phyloP scores from a whole-genome alignment of 1,140 invertebrate species.

The Drosophila bipectinata region DNA sequence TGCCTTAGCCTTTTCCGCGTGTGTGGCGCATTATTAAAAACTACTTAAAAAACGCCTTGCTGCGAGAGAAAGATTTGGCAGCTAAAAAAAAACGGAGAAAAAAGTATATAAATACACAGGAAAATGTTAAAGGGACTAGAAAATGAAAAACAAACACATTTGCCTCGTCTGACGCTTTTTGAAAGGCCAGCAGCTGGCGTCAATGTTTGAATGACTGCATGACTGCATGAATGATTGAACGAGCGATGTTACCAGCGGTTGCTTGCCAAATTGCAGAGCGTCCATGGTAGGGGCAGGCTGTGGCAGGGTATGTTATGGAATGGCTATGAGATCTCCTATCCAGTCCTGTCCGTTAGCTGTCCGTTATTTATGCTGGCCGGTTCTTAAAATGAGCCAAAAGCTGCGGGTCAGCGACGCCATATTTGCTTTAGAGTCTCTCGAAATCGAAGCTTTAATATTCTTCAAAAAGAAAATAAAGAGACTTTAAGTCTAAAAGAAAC shows the following conservation, averaged over 20 bases:
- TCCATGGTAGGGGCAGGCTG: not conserved
- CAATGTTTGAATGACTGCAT: slow-evolving; percentile 73
- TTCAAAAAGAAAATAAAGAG: not conserved
- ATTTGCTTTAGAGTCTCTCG: slow-evolving; percentile 46
- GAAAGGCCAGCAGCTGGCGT: slow-evolving; percentile 58
- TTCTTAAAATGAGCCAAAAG: slow-evolving; percentile 65
- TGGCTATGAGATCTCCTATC: not conserved
- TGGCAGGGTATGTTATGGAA: not conserved
- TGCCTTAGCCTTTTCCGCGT: slow-evolving; percentile 58
- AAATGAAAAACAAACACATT: slow-evolving; percentile 77
- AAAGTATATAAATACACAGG: slow-evolving; percentile 2
- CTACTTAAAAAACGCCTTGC: slow-evolving; percentile 72
- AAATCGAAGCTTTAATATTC: not conserved
- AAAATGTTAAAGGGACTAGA: slow-evolving; percentile 53
- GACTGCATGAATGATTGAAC: slow-evolving; percentile 72
- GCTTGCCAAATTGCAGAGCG: slow-evolving; percentile 56
- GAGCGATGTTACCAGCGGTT: slow-evolving; percentile 44
- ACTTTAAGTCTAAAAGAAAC: not conserved
- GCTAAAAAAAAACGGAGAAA: slow-evolving; percentile 13
- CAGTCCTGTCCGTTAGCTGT: slow-evolving; percentile 26
- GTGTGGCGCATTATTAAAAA: slow-evolving; percentile 73
- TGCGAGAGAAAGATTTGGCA: slow-evolving; percentile 47
- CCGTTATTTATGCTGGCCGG: slow-evolving; percentile 57
- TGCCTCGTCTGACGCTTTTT: slow-evolving; percentile 45
- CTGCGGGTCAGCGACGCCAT: slow-evolving; percentile 57